phyloP scores from a whole-genome alignment of 2,797 vertebrate species.

The Gadopsis marmoratus region DNA sequence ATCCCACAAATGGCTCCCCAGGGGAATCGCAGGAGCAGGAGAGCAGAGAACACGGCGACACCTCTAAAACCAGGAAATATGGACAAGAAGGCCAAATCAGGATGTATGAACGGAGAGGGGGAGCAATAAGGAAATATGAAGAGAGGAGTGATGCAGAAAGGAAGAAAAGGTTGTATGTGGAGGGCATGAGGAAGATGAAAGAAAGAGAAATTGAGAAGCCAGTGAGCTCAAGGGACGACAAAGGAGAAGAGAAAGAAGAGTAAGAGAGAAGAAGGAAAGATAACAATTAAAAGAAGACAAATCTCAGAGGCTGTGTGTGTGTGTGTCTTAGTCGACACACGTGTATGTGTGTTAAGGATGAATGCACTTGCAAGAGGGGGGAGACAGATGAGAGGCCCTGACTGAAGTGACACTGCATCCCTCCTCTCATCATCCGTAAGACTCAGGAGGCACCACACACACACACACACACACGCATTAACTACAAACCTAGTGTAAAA shows the following conservation, averaged over 20 bases:
- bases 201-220: constrained; percentile 32
- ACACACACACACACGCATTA: constrained; percentile 32
- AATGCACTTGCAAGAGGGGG: constrained; percentile 53
- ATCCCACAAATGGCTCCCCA: constrained; percentile 65
- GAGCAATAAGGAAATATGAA: constrained; percentile 67
- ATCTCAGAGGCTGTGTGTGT: constrained; percentile 25
- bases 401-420: constrained; percentile 78
- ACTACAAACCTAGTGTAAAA: constrained; percentile 14
- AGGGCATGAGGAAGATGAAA: neutral
- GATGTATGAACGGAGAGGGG: constrained; percentile 57
- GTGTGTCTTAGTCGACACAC: constrained; percentile 11
- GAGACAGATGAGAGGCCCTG: constrained; percentile 79
- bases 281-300: constrained; percentile 11
- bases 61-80: constrained; percentile 63
- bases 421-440: constrained; percentile 71
- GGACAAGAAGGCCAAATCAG: constrained; percentile 55
- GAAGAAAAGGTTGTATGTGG: constrained; percentile 42
- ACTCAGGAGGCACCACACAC: constrained; percentile 59
- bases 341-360: constrained; percentile 58
- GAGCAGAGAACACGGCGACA: constrained; percentile 53
- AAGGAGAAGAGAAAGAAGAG: neutral
- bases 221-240: constrained; percentile 27
- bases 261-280: neutral
- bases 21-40: constrained; percentile 39
- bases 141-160: constrained; percentile 45